Evolutionary conservation across 2,888 invertebrate genomes (phyloP), one percentile per base, ranked within the genome.

Genomic region (Sphecodes monilicornis): DNA sequence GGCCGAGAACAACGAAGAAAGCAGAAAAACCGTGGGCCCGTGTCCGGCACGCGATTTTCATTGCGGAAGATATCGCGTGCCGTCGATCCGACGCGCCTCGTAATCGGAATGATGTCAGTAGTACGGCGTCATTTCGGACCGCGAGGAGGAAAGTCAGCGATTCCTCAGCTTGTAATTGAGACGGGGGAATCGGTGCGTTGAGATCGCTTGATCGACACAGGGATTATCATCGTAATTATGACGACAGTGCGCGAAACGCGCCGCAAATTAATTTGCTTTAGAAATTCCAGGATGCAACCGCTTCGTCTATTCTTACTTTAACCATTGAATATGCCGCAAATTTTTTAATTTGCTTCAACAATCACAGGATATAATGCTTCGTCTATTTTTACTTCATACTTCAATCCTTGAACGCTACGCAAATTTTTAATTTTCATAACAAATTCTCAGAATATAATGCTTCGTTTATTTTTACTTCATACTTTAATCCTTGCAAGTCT

Each of bases 21-120:
- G 89, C 90, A 87, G 90, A 90, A 90, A 89, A 87, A 86, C 80
- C 81, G 82, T 43, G 50, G 57, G 39, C 69, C 80, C 85, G 86
- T 89, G 80, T 84, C 89, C 77, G 80, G 77, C 90, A 91, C 88
- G 91, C 87, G 86, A 90, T 89, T 29, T 83, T 60, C 57, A 60
- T 91, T 90, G 86, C 91, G 87, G 87, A 84, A 87, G 90, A 50
- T 50, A 91, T 90, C 81, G 64, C 68, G 73, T 79, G 78, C 68
- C 54, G 29, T 18, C 64, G 64, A 64, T 32, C 78, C 66, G 82
- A 57, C 78, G 73, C 82, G 75, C 64, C 70, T 69, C 87, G 76
- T 84, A 89, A 90, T 89, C 82, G 66, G 75, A 91, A 91, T 85
- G 84, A 89, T 91, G 91, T 91, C 88, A 91, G 91, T 91, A 82